Conservation (phyloP, 2,113 vertebrate genomes). For the Sinocyclocheilus rhinocerous region DNA sequence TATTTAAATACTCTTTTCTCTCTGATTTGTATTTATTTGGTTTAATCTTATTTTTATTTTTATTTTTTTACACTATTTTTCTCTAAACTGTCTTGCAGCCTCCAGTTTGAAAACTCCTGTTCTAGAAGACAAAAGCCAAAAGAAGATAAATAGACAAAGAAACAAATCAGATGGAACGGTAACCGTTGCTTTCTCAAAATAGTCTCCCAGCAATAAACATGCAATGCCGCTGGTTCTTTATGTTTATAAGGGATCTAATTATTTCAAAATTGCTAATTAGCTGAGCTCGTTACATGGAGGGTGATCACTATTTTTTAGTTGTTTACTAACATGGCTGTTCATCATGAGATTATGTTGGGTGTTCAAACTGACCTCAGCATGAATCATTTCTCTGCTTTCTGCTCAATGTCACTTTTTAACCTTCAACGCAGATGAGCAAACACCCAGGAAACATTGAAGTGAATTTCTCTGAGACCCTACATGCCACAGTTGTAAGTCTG, state of each 20-base stretch:
- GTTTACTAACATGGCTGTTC: neutral
- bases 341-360: neutral
- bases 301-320: neutral
- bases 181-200: neutral
- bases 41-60: no score
- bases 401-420: neutral
- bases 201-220: neutral
- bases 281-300: neutral
- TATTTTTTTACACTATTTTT: no score
- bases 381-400: neutral
- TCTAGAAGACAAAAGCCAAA: no score
- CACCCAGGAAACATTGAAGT: no score
- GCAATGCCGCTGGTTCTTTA: neutral
- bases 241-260: neutral
- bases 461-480: no score
- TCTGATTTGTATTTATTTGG: no score
- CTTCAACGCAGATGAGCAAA: neutral
- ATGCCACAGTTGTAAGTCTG: no score
- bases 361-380: slow-evolving; percentile 6
- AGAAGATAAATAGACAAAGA: no score
- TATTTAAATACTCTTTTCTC: no score
- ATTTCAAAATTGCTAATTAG: neutral
- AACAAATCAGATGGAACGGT: neutral
- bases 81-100: no score
- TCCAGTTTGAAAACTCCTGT: no score